Percentiles rank a stretch among this genome's conserved stretches.
Conservation (phyloP, 2,113 vertebrate genomes). For the Trichechus manatus region DNA sequence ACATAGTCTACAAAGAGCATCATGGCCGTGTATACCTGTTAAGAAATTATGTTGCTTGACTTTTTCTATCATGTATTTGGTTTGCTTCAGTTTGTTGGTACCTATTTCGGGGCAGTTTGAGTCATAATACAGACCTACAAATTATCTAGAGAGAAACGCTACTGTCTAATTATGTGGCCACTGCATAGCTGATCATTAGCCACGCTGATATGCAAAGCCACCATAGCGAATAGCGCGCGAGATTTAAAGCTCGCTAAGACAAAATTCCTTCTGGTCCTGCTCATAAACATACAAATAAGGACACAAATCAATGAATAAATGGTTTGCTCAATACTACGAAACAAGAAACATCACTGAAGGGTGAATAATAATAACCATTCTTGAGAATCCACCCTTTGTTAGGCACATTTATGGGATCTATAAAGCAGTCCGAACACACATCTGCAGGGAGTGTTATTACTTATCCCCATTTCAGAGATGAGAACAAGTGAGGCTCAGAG, state of each 20-base stretch:
- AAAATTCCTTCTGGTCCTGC: neutral
- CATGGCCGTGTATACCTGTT: accelerated
- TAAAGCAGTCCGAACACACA: neutral
- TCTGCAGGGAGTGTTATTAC: neutral
- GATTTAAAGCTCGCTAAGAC: conserved; percentile 21
- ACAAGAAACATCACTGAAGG: neutral
- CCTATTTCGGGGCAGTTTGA: neutral
- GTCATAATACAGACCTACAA: neutral
- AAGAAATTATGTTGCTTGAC: neutral
- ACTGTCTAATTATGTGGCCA: conserved; percentile 1
- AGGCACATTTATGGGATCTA: neutral
- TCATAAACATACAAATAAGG: conserved; percentile 21
- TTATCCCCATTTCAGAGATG: neutral
- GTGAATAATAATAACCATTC: neutral
- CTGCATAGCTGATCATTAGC: conserved; percentile 21
- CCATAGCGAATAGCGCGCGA: neutral
- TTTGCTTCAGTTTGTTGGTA: neutral
- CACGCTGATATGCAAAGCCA: neutral
- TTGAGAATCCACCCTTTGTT: accelerated
- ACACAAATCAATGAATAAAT: neutral
- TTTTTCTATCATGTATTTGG: neutral
- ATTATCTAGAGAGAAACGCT: neutral
- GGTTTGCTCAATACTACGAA: neutral
- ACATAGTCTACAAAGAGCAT: neutral
- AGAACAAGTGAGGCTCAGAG: neutral